phyloP scores from a whole-genome alignment of 2,113 vertebrate species.

The Eonycteris spelaea region DNA sequence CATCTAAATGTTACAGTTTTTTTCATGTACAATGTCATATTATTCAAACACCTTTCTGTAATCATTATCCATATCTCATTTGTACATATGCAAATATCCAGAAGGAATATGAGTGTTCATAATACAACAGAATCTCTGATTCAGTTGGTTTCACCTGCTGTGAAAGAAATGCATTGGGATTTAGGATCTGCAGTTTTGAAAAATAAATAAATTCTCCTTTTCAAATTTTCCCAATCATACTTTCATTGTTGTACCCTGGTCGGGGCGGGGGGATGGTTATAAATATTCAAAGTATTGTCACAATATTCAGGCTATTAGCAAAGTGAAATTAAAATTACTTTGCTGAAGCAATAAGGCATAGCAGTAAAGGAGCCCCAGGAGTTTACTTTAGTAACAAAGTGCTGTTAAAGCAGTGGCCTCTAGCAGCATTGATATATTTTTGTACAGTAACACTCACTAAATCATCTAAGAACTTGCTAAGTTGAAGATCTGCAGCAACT shows the following conservation, averaged over 20 bases:
- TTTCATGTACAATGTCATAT: neutral
- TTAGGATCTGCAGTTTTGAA: neutral
- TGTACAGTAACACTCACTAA: neutral
- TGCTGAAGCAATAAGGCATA: neutral
- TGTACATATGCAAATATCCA: neutral
- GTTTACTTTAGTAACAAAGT: neutral
- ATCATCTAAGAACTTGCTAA: neutral
- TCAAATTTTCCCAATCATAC: neutral
- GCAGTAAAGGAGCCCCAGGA: neutral
- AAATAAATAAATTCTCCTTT: constrained; percentile 10
- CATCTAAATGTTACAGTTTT: neutral
- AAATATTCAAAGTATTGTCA: constrained; percentile 12
- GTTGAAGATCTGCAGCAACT: neutral
- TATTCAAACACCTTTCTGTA: neutral
- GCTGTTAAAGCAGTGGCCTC: neutral
- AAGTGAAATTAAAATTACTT: constrained; percentile 18
- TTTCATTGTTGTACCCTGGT: neutral
- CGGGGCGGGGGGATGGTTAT: neutral
- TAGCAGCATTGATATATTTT: neutral
- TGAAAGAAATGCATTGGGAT: neutral
- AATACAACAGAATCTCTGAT: neutral
- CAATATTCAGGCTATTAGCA: neutral
- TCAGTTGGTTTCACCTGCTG: neutral
- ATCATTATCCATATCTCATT: neutral
- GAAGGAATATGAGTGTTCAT: neutral